Evolutionary conservation across 1,140 invertebrate genomes (phyloP).

Genomic region (Aphidius gifuensis): DNA sequence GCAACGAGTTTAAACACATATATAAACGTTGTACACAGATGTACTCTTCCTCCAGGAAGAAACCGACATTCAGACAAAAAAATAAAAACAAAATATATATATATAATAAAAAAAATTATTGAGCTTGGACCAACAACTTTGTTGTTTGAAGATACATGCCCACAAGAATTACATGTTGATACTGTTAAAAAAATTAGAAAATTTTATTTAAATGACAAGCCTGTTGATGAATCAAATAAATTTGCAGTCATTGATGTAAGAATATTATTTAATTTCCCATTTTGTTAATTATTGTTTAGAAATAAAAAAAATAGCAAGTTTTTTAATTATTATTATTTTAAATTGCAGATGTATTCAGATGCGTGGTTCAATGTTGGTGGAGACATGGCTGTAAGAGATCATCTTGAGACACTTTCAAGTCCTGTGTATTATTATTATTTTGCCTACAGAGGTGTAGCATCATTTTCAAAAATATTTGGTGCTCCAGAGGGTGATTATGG

Average conservation of each 20-base stretch:
- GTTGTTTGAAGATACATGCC: slow-evolving; percentile 60
- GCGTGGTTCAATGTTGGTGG: slow-evolving; percentile 64
- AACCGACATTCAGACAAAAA: too few relatives aligned
- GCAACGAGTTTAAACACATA: too few relatives aligned
- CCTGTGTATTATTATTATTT: slow-evolving; percentile 67
- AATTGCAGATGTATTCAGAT: slow-evolving; percentile 66
- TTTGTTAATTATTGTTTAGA: background rate
- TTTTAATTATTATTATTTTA: slow-evolving; percentile 13
- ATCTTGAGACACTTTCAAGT: slow-evolving; percentile 42
- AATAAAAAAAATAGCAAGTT: slow-evolving; percentile 1
- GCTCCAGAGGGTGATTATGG: slow-evolving; percentile 62
- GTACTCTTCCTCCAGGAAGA: too few relatives aligned
- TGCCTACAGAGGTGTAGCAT: slow-evolving; percentile 63
- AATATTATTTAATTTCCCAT: slow-evolving; percentile 11
- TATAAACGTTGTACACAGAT: too few relatives aligned
- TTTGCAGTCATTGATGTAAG: slow-evolving; percentile 58
- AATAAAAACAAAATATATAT: too few relatives aligned
- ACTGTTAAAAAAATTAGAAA: slow-evolving; percentile 58
- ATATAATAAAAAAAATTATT: slow-evolving; percentile 34
- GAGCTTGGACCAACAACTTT: slow-evolving; percentile 60
- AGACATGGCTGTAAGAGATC: slow-evolving; percentile 59
- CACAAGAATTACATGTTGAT: slow-evolving; percentile 38
- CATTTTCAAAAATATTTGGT: slow-evolving; percentile 68
- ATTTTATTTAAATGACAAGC: slow-evolving; percentile 59
- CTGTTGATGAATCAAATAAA: slow-evolving; percentile 54